These are phyloP conservation scores for Poecilobothrus nobilitatus DNA, from an alignment of 2,888 invertebrate genomes.

Conservation along the genomic window DNA sequence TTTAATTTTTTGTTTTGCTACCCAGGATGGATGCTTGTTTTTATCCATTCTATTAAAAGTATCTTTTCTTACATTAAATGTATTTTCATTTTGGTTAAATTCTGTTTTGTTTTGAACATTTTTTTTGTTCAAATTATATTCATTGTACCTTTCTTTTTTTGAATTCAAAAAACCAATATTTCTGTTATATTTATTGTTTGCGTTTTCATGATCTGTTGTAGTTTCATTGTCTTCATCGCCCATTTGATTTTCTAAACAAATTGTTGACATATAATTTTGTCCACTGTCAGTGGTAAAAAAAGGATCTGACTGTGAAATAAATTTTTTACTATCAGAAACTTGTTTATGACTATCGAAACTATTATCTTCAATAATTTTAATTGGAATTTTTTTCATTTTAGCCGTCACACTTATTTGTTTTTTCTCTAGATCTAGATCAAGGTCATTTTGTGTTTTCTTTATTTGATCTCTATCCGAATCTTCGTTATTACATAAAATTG, in stretches of 20 bases:
- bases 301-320: constrained; percentile 29
- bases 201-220: constrained; percentile 6
- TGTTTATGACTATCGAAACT: not conserved
- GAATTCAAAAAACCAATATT: no score
- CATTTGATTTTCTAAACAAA: constrained; percentile 26
- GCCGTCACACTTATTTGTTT: constrained; percentile 5
- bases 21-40: constrained; percentile 37
- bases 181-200: no score
- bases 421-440: constrained; percentile 14
- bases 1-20: constrained; percentile 37
- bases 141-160: not conserved
- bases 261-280: constrained; percentile 37
- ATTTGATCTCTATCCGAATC: not conserved
- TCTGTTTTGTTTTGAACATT: not conserved
- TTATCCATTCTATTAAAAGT: constrained; percentile 24
- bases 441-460: constrained; percentile 13
- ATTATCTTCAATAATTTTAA: constrained; percentile 16
- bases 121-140: not conserved
- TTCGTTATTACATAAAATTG: not conserved
- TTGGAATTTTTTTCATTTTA: constrained; percentile 24
- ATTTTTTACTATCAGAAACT: not conserved
- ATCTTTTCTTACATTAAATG: constrained; percentile 3
- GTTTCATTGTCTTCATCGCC: constrained; percentile 11
- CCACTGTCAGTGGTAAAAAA: constrained; percentile 40
- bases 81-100: no score